Percentiles rank a stretch among this genome's conserved stretches.
Conservation (phyloP, 2,797 vertebrate genomes). For the Sebastes cheni region DNA sequence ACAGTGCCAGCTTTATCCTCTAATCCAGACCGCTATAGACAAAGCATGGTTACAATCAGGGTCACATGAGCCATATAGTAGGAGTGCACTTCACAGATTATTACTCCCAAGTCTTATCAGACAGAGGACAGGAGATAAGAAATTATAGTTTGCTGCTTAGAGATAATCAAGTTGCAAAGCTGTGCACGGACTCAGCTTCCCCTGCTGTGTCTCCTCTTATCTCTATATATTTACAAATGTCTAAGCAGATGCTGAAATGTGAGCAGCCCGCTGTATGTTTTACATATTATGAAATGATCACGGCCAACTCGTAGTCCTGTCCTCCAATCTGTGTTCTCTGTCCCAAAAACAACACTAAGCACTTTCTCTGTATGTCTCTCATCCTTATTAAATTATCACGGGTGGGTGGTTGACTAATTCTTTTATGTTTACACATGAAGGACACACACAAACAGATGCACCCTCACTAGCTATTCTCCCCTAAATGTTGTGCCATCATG, state of each 20-base stretch:
- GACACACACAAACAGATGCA: neutral
- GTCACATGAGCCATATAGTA: neutral
- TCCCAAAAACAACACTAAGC: neutral
- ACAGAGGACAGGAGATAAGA: neutral
- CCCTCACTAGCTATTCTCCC: neutral
- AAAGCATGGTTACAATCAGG: neutral
- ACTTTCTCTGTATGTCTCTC: neutral
- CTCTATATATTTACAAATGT: neutral
- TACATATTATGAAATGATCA: neutral
- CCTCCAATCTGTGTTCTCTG: neutral
- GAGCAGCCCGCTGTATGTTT: neutral
- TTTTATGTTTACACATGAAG: slow-evolving; percentile 27
- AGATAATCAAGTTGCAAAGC: neutral
- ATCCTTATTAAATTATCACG: slow-evolving; percentile 31
- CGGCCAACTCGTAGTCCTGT: neutral
- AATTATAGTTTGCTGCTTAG: neutral
- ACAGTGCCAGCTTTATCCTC: neutral
- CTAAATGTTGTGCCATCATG: slow-evolving; percentile 30
- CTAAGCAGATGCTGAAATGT: neutral
- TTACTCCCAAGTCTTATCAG: neutral
- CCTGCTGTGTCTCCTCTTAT: neutral
- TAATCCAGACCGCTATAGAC: neutral
- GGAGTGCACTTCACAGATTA: neutral
- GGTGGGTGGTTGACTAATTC: slow-evolving; percentile 3
- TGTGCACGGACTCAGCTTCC: neutral